Evolutionary conservation across 2,797 vertebrate genomes (phyloP).

Genomic region (Hephaestus fuliginosus): DNA sequence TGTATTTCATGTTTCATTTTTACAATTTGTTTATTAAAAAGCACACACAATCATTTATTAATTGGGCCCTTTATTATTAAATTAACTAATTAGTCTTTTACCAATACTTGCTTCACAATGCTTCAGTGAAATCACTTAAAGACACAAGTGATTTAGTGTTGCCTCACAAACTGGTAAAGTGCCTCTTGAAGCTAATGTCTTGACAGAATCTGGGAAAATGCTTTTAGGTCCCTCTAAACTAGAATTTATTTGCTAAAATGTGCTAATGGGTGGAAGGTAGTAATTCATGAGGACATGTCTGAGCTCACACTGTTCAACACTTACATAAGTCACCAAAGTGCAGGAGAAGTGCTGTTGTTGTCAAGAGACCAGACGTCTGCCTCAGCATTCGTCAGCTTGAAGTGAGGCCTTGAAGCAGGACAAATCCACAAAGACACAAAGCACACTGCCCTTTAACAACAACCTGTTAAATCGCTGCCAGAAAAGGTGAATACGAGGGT

Average conservation of each 20-base stretch:
- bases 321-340: neutral
- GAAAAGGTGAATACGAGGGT: neutral
- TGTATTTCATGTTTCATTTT: slow-evolving; percentile 16
- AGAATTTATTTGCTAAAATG: neutral
- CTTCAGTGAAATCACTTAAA: slow-evolving; percentile 8
- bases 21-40: slow-evolving; percentile 44
- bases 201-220: neutral
- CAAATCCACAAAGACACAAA: neutral
- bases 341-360: neutral
- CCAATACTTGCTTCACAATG: neutral
- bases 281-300: neutral
- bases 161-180: neutral
- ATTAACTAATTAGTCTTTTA: neutral
- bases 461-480: slow-evolving; percentile 7
- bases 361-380: neutral
- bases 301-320: neutral
- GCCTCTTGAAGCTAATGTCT: neutral
- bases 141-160: neutral
- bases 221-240: neutral
- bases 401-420: neutral
- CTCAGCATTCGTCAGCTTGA: neutral
- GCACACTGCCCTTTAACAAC: slow-evolving; percentile 11
- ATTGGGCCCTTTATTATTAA: neutral
- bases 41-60: neutral
- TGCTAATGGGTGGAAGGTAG: neutral